Percentiles rank a stretch among this genome's conserved stretches.
phyloP scores from a whole-genome alignment of 2,113 vertebrate species.

The Neodontobutis hainanensis region DNA sequence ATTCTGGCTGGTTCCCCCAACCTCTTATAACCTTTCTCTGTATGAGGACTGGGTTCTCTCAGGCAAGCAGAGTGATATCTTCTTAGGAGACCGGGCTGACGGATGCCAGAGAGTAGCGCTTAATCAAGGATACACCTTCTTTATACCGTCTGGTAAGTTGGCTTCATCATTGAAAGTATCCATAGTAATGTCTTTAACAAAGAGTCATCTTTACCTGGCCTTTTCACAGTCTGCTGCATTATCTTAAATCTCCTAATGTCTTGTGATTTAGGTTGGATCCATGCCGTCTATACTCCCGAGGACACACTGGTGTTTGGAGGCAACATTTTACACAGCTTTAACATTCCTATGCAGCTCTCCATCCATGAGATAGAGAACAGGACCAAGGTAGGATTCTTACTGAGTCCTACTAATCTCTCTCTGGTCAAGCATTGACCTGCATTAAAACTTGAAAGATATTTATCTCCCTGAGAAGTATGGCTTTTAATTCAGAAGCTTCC shows the following conservation, averaged over 20 bases:
- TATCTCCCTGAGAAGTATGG: slow-evolving; percentile 6
- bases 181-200: slow-evolving; percentile 21
- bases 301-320: slow-evolving; percentile 97
- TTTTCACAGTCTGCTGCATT: neutral
- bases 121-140: slow-evolving; percentile 93
- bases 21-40: slow-evolving; percentile 89
- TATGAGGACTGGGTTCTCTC: slow-evolving; percentile 99
- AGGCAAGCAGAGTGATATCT: slow-evolving; percentile 96
- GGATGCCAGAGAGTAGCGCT: slow-evolving; percentile 96
- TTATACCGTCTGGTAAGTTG: slow-evolving; percentile 93
- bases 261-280: slow-evolving; percentile 89
- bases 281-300: slow-evolving; percentile 94
- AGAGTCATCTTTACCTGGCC: neutral
- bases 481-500: no score
- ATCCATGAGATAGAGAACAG: slow-evolving; percentile 97
- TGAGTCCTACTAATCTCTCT: neutral
- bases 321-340: slow-evolving; percentile 98
- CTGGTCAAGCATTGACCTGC: slow-evolving; percentile 16
- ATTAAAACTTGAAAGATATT: neutral
- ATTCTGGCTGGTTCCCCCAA: slow-evolving; percentile 97
- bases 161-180: slow-evolving; percentile 13
- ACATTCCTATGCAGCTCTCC: slow-evolving; percentile 98
- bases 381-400: slow-evolving; percentile 86
- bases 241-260: neutral
- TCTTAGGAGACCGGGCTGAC: slow-evolving; percentile 93